Evolutionary conservation across 2,797 vertebrate species (phyloP), one percentile per base, ranked within the genome.

Genomic region (Pseudomugil tenellus): DNA sequence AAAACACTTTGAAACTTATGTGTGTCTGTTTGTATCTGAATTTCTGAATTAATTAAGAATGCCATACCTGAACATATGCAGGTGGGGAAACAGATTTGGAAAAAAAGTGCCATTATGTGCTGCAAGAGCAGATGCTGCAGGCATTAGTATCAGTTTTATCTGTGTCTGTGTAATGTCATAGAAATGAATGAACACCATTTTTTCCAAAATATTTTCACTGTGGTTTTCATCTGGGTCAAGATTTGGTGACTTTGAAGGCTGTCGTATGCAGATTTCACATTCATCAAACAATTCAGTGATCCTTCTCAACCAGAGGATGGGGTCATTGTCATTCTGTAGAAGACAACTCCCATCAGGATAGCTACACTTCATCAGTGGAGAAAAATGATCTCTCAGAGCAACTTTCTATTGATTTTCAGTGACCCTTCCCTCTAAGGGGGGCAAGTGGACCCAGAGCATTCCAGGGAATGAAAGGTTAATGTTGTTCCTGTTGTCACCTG

Each of bases 41-140:
- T 46, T 63, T 84, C 80, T 88, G 71, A 63, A 79, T 77, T 57
- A 53, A 74, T 83, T 70, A 69, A 70, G 16, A 53, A 35, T 41
- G 55, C 63, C 43, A 31, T 16, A 57, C 21, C 21, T 61, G 29
- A 60, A 66, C 28, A 61, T 10, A 54, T 23, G 59, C 25, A 58
- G 13, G 51, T 39, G 43, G 43, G 39, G 39, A 17, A 46, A 46
- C n/a, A 11, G 43, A 21, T 21, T 46, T 46, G n/a, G n/a, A 51
- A n/a, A 58, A 28, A 35, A 13, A 26, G 51, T 29, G 21, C 17
- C 56, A 31, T 7, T n/a, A 13, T 9, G 2, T 17, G 23, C 17
- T 28, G 23, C 25, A 13, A 12, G 41, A 58, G 46, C 23, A 35
- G 43, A 67, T 49, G 31, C 10, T 28, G 10, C 19, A 16, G 8